Evolutionary conservation across 1,140 invertebrate species (phyloP), one percentile per base, ranked within the genome.

Genomic region (Leptopilina boulardi): DNA sequence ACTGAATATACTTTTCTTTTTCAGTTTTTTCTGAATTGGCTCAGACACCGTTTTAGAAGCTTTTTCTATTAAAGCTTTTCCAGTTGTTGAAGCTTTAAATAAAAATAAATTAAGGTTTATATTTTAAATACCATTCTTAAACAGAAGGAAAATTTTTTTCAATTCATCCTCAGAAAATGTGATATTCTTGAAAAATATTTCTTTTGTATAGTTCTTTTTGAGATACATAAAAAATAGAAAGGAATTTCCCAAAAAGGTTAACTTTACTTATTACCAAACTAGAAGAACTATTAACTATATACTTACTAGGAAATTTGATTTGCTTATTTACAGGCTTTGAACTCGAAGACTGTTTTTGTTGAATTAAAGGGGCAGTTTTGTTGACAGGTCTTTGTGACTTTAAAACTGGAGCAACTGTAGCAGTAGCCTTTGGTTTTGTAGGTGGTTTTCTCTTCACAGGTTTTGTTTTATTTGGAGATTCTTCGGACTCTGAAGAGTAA

Each of bases 1-100:
- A 80, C 95, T 96, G 82, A 96, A 96, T 85, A 96, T 96, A 87
- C 95, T 96, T 85, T 96, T 96, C 77, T 95, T 95, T 82, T 96
- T 96, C 15, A 92, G 85, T 73, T 94, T 94, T 44, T 92, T 91
- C 80, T 92, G 91, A 0, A 87, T 85, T 73, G 89, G 87, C 88
- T 92, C 86, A 10, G 76, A 81, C 4, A 15, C 3, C 13, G 23
- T 30, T 15, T 30, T 66, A n/a, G 23, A 30, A n/a, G 0, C 8
- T 34, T 66, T 66, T 8, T 66, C 59, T 30, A 15, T 11, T 71
- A 70, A 75, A 42, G 83, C 87, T 80, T 91, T 91, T 13, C 81
- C 74, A 30, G 86, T 78, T 84, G 92, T 86, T 30, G 79, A 66
- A 1, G 84, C 11, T 83, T 90, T 90, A 59, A 59, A 11, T 8